Conservation (phyloP, 2,797 vertebrate genomes). For the Mormyrops boulengeri region DNA sequence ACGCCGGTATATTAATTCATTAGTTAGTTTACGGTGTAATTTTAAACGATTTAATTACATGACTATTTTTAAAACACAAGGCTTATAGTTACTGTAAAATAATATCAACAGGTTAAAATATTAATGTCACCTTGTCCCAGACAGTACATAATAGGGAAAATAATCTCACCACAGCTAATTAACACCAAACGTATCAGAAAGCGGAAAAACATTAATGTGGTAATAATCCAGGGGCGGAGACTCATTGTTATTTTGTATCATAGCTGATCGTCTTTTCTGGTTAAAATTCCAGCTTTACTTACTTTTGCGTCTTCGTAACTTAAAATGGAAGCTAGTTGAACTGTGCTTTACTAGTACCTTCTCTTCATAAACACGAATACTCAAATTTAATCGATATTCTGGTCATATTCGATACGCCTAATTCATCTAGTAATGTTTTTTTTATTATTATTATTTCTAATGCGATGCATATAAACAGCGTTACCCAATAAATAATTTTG, state of each 20-base stretch:
- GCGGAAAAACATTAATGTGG: background rate
- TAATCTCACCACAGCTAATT: background rate
- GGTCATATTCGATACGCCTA: conserved; percentile 39
- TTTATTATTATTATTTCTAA: conserved; percentile 44
- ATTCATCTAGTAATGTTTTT: conserved; percentile 67
- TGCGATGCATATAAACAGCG: conserved; percentile 69
- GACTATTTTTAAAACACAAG: conserved; percentile 5
- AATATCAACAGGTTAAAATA: background rate
- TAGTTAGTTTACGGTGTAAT: background rate
- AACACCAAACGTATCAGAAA: conserved; percentile 5
- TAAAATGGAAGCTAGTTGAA: background rate
- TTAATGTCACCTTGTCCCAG: background rate
- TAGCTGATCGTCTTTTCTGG: background rate
- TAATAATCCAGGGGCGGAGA: background rate
- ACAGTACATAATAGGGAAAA: background rate
- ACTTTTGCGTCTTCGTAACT: background rate
- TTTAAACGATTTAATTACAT: background rate
- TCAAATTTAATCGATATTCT: conserved; percentile 70
- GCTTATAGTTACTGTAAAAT: conserved; percentile 5
- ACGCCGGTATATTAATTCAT: background rate
- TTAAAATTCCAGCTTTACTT: background rate
- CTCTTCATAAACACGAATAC: background rate
- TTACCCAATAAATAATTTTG: conserved; percentile 31
- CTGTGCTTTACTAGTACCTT: background rate
- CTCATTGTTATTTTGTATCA: background rate